Base-by-base conservation (phyloP, 2,113 vertebrate species). In the Sinocyclocheilus maitianheensis region DNA sequence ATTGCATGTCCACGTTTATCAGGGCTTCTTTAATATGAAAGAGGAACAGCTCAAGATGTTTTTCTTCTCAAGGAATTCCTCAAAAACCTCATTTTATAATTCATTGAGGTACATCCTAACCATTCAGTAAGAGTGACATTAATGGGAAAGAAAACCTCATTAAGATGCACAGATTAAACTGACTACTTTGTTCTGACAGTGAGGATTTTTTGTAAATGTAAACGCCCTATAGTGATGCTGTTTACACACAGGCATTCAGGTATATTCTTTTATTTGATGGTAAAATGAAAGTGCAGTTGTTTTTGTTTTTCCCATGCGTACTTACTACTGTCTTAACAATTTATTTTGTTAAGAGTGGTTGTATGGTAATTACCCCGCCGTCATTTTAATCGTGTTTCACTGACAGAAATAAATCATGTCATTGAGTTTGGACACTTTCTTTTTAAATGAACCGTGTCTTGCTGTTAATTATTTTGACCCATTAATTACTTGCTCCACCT, bases 391-490 rank as follows among this genome's bases (percentile, higher is more conserved):
- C 30, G 20, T 48, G 65, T 67, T 84, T 84, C 81, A 43, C 62
- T 63, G 81, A 84, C 82, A 81, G 22, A n/a, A 84, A 87, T 87
- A 84, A 87, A 87, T 77, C 79, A 74, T 81, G 77, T 80, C 14
- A 34, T 53, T 79, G 63, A 26, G 37, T 69, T 79, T 53, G 51
- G 5, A 43, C 30, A 30, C 60, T 77, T 82, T 75, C 55, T 79
- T 87, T 75, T 80, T 51, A 77, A 81, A 40, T 30, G 26, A 60
- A 62, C 24, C 5, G 11, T 62, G 5, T 58, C 84, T 77, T 71
- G 76, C 51, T 88, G 24, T 81, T 89, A 88, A 81, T 88, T 86
- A 74, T 26, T 81, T 63, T 55, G 48, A 79, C 43, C 30, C 46
- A 1, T 43, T 78, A 83, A 83, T 51, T 37, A 76, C 60, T 79